A percentile compares a stretch with the other conserved stretches of the same genome.
These are phyloP conservation scores for Lepeophtheirus nordmannii DNA, from an alignment of 2,888 invertebrate genomes.

Conservation along the genomic window DNA sequence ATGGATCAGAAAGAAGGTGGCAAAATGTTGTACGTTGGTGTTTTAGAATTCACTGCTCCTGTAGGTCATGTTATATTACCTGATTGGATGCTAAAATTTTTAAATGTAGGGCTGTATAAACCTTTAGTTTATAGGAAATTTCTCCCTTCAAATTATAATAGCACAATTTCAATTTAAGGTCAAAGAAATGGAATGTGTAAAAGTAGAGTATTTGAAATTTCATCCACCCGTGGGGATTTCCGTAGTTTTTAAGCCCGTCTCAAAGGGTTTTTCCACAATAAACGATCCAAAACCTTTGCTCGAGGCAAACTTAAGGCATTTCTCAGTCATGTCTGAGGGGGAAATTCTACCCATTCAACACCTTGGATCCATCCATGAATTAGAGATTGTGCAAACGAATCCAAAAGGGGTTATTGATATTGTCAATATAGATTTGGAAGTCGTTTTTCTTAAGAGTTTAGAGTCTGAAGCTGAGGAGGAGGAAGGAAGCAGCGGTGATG, in stretches of 20 bases:
- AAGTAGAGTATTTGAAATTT: neutral
- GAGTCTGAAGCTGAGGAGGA: neutral
- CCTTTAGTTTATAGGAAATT: neutral
- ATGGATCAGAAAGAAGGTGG: neutral
- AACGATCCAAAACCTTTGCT: neutral
- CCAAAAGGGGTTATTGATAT: neutral
- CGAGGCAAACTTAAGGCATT: neutral
- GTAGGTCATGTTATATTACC: neutral
- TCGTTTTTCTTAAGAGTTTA: neutral
- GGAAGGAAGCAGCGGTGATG: neutral
- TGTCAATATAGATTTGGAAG: neutral
- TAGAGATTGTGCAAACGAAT: neutral
- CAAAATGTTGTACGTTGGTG: neutral
- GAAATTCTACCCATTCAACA: neutral
- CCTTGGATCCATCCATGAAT: neutral
- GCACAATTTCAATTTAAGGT: neutral
- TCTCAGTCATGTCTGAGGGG: neutral
- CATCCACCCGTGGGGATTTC: neutral
- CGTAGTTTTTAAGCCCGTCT: neutral
- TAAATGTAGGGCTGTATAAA: neutral
- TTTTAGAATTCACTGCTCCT: neutral
- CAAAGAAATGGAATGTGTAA: neutral
- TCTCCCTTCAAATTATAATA: neutral
- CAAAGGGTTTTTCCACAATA: neutral
- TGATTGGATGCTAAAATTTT: slow-evolving; percentile 3